A percentile compares a stretch with the other conserved stretches of the same genome.
phyloP scores from a whole-genome alignment of 1,140 invertebrate species.

The Microplitis demolitor region DNA sequence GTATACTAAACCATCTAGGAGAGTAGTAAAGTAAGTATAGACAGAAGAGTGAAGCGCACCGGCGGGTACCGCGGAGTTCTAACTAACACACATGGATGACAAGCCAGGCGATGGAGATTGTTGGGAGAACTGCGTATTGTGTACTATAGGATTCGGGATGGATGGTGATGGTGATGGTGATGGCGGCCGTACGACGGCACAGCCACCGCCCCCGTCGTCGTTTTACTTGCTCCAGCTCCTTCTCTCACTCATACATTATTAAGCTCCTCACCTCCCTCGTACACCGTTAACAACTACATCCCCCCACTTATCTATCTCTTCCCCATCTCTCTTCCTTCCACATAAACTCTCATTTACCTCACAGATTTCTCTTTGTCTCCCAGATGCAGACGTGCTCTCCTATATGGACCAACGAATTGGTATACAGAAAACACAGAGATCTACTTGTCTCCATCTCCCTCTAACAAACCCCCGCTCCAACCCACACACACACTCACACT shows the following conservation, averaged over 20 bases:
- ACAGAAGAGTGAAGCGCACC: constrained; percentile 37
- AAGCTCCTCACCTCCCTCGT: constrained; percentile 20
- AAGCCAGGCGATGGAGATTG: constrained; percentile 19
- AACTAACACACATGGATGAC: constrained; percentile 51
- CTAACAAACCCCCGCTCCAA: constrained; percentile 12
- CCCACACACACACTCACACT: constrained; percentile 14
- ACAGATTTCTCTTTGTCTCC: background rate
- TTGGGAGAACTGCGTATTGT: constrained; percentile 44
- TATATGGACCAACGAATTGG: constrained; percentile 11
- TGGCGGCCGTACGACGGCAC: constrained; percentile 47
- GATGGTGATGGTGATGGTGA: constrained; percentile 55
- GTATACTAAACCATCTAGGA: constrained; percentile 34
- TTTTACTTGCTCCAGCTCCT: constrained; percentile 27
- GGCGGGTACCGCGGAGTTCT: constrained; percentile 48
- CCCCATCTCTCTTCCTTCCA: background rate
- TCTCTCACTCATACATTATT: constrained; percentile 19
- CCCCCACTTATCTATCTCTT: constrained; percentile 18
- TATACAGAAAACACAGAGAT: background rate
- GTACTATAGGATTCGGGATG: constrained; percentile 49
- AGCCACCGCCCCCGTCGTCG: constrained; percentile 58
- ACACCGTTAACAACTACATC: background rate
- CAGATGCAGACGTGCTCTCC: constrained; percentile 24
- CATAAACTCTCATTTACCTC: too few relatives aligned
- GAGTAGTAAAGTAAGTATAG: constrained; percentile 25
- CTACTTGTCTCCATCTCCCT: constrained; percentile 7